phyloP scores from a whole-genome alignment of 2,888 invertebrate species.

The Mythimna loreyi region DNA sequence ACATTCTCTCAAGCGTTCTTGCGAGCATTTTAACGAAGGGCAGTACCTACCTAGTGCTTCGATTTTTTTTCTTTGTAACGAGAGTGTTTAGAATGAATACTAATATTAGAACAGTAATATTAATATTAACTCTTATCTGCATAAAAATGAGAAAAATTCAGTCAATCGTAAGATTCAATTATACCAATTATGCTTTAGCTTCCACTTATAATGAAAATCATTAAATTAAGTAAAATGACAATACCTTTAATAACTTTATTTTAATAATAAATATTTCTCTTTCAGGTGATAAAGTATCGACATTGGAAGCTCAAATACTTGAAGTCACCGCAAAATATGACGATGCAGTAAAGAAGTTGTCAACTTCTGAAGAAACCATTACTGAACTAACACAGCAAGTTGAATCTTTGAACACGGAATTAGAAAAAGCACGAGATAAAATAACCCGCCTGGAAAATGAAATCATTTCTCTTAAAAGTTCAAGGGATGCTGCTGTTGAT shows the following conservation, averaged over 20 bases:
- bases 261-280: slow-evolving; percentile 21
- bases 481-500: slow-evolving; percentile 93
- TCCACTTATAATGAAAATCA: neutral
- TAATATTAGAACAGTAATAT: neutral
- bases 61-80: too few relatives aligned
- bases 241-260: neutral
- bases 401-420: slow-evolving; percentile 91
- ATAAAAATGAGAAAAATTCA: too few relatives aligned
- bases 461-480: slow-evolving; percentile 92
- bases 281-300: slow-evolving; percentile 91
- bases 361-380: slow-evolving; percentile 91
- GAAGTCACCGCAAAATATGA: slow-evolving; percentile 92
- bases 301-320: slow-evolving; percentile 89
- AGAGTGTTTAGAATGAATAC: neutral
- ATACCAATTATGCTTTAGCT: neutral
- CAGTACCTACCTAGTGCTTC: too few relatives aligned
- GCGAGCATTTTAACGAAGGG: too few relatives aligned
- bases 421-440: slow-evolving; percentile 92
- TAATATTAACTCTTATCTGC: too few relatives aligned
- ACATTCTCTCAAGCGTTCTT: too few relatives aligned
- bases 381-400: slow-evolving; percentile 92
- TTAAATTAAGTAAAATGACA: neutral
- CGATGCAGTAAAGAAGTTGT: slow-evolving; percentile 91
- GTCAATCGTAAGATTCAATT: neutral
- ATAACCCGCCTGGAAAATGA: slow-evolving; percentile 92